Percentiles rank a stretch among this genome's conserved stretches.
These are phyloP conservation scores for Cheilosia pagana DNA, from an alignment of 2,888 invertebrate genomes.

Conservation along the genomic window DNA sequence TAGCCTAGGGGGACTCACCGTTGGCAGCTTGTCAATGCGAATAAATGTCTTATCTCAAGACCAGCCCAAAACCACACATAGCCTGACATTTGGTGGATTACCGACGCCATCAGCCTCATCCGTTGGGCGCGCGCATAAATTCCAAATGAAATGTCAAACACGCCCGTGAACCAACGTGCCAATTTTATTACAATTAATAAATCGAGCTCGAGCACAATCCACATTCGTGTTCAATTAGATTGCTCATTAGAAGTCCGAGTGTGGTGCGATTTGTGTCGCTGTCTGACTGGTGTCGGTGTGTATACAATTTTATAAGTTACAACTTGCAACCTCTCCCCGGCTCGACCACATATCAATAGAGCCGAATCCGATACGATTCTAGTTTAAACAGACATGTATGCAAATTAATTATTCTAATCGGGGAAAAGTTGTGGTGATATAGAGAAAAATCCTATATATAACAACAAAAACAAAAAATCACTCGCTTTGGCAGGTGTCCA, in stretches of 20 bases:
- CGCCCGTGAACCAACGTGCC: constrained; percentile 17
- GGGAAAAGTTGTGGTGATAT: neutral
- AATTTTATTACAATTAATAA: constrained; percentile 26
- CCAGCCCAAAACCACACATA: constrained; percentile 31
- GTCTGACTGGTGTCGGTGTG: neutral
- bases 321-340: neutral
- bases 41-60: constrained; percentile 14
- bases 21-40: constrained; percentile 13
- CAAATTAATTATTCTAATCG: constrained; percentile 37
- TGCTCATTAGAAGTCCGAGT: constrained; percentile 18
- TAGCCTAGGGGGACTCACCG: no score
- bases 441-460: no score
- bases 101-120: constrained; percentile 21
- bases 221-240: constrained; percentile 40
- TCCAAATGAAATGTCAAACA: constrained; percentile 23
- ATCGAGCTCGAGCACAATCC: constrained; percentile 21
- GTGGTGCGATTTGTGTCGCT: constrained; percentile 21
- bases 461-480: constrained; percentile 2
- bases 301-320: neutral
- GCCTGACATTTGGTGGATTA: constrained; percentile 28
- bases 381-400: constrained; percentile 28
- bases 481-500: constrained; percentile 29
- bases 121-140: constrained; percentile 1
- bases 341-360: constrained; percentile 19
- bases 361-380: constrained; percentile 21